A percentile compares a stretch with the other conserved stretches of the same genome.
Conservation (phyloP, 2,113 vertebrate genomes). For the Labrus mixtus region DNA sequence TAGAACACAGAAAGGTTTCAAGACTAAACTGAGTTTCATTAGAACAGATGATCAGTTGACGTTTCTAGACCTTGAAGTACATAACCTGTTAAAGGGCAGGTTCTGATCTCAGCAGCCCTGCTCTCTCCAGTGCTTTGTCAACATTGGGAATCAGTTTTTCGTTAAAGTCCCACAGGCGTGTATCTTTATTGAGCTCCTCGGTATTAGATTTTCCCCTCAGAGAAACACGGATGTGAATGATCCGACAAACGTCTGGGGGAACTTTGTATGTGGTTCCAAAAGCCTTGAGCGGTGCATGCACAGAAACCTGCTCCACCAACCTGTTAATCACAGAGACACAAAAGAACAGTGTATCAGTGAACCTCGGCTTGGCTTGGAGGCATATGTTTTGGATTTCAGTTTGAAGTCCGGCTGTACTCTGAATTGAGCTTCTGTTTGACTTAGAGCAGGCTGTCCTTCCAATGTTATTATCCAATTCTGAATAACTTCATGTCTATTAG, state of each 20-base stretch:
- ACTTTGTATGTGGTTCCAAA: slow-evolving; percentile 26
- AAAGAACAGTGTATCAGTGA: too few species aligned
- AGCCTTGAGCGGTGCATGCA: slow-evolving; percentile 60
- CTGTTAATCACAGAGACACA: slow-evolving; percentile 31
- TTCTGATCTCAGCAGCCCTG: slow-evolving; percentile 27
- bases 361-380: too few species aligned
- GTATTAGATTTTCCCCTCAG: slow-evolving; percentile 2
- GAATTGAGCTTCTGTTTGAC: too few species aligned
- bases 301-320: slow-evolving; percentile 67
- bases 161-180: slow-evolving; percentile 70
- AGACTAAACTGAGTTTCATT: too few species aligned
- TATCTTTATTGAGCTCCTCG: slow-evolving; percentile 62
- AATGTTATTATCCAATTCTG: too few species aligned
- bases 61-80: not conserved
- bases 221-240: slow-evolving; percentile 54
- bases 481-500: not conserved
- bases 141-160: slow-evolving; percentile 61
- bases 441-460: too few species aligned
- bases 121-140: slow-evolving; percentile 43
- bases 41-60: not conserved
- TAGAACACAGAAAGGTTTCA: too few species aligned
- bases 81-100: not conserved
- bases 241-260: slow-evolving; percentile 42
- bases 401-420: too few species aligned
- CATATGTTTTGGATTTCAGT: too few species aligned